Evolutionary conservation across 2,888 invertebrate genomes (phyloP).

Genomic region (Mycalesis mineus): DNA sequence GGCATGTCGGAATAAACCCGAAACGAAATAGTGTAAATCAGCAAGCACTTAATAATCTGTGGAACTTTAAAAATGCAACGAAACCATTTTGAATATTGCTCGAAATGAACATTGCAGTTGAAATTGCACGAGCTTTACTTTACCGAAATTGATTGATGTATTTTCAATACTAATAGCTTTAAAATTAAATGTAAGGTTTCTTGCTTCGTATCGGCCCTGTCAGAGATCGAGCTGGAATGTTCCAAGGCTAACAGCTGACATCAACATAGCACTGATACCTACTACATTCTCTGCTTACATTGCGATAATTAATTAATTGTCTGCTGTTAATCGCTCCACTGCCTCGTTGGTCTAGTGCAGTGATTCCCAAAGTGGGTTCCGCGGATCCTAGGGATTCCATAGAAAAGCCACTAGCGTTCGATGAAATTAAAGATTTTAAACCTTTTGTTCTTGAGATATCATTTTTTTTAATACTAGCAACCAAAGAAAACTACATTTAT

Average conservation of each 20-base stretch:
- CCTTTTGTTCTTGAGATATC: too few species aligned
- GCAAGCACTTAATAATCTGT: neutral
- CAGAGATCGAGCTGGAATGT: slow-evolving; percentile 50
- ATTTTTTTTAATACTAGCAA: too few species aligned
- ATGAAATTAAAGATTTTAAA: too few species aligned
- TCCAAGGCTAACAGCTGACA: slow-evolving; percentile 62
- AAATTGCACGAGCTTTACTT: slow-evolving; percentile 29
- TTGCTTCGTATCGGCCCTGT: slow-evolving; percentile 39
- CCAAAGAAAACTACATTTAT: too few species aligned
- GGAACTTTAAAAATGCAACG: neutral
- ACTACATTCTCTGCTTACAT: slow-evolving; percentile 33
- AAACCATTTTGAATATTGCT: slow-evolving; percentile 4
- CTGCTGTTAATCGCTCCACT: slow-evolving; percentile 7
- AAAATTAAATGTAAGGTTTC: slow-evolving; percentile 47
- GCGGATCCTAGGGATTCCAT: too few species aligned
- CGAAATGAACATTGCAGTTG: slow-evolving; percentile 23
- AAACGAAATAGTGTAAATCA: neutral
- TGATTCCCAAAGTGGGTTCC: too few species aligned
- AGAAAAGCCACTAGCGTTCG: too few species aligned
- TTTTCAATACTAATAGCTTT: slow-evolving; percentile 47
- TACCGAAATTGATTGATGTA: slow-evolving; percentile 52
- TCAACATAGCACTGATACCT: slow-evolving; percentile 42
- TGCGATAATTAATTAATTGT: slow-evolving; percentile 34
- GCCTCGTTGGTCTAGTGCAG: too few species aligned
- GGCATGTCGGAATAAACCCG: too few species aligned